Conservation (phyloP, 2,797 vertebrate genomes). For the Parotocinclus haroldoi region DNA sequence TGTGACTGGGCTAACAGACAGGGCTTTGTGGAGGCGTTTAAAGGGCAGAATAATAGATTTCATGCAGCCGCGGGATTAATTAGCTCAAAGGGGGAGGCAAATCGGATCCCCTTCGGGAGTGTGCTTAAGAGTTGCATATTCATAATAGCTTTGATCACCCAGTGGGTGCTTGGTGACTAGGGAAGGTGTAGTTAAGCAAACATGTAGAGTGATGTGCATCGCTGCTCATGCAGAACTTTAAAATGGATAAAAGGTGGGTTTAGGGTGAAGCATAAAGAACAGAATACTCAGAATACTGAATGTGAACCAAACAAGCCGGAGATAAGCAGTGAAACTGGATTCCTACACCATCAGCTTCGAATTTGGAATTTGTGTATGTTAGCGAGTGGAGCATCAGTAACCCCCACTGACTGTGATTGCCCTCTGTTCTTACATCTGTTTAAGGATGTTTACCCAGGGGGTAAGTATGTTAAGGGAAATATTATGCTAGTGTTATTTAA, state of each 20-base stretch:
- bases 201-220: background rate
- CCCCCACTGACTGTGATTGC: conserved; percentile 47
- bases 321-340: conserved; percentile 23
- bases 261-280: background rate
- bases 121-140: conserved; percentile 30
- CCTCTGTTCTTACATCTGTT: conserved; percentile 68
- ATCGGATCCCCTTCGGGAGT: conserved; percentile 27
- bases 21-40: conserved; percentile 34
- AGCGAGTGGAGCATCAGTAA: conserved; percentile 39
- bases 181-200: conserved; percentile 19
- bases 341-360: conserved; percentile 51
- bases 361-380: conserved; percentile 58
- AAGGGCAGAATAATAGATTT: conserved; percentile 46
- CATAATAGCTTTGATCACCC: conserved; percentile 33
- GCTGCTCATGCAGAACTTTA: background rate
- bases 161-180: conserved; percentile 8
- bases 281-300: background rate
- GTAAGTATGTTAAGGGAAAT: conserved; percentile 72
- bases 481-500: conserved; percentile 75
- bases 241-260: background rate
- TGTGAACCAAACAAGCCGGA: background rate
- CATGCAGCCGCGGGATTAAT: conserved; percentile 41
- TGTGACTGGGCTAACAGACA: conserved; percentile 23
- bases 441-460: conserved; percentile 70
- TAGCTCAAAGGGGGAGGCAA: conserved; percentile 21